These are phyloP conservation scores for Solenodon paradoxus DNA, from an alignment of 2,113 vertebrate genomes.

Conservation along the genomic window DNA sequence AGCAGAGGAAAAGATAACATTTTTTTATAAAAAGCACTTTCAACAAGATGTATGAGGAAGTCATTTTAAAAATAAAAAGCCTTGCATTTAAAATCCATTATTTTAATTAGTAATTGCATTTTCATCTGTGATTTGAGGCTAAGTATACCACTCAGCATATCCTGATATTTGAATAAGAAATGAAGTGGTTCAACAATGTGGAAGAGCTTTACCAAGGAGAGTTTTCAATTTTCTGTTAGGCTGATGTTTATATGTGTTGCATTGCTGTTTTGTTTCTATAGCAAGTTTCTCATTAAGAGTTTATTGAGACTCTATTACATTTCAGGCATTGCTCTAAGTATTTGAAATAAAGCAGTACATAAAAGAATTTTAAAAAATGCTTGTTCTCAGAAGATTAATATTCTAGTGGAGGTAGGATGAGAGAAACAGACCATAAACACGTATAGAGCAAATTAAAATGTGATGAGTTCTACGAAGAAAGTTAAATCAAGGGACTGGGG, in stretches of 20 bases:
- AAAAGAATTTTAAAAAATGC: background rate
- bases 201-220: background rate
- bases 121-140: constrained; percentile 41
- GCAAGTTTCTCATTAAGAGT: background rate
- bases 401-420: fast-evolving
- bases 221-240: background rate
- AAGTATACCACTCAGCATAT: constrained; percentile 30
- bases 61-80: constrained; percentile 31
- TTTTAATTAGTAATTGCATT: constrained; percentile 66
- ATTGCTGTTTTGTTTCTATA: background rate
- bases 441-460: background rate
- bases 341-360: background rate
- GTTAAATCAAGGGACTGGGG: fast-evolving
- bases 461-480: background rate
- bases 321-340: background rate
- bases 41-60: background rate
- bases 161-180: constrained; percentile 49
- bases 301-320: background rate
- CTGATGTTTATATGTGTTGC: background rate
- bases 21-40: constrained; percentile 10
- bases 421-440: background rate
- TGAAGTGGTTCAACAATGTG: constrained; percentile 5
- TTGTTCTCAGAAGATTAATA: background rate
- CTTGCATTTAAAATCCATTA: constrained; percentile 61
- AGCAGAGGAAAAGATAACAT: background rate